These are phyloP conservation scores for Serilophus lunatus DNA, from an alignment of 2,113 vertebrate genomes.

Conservation along the genomic window DNA sequence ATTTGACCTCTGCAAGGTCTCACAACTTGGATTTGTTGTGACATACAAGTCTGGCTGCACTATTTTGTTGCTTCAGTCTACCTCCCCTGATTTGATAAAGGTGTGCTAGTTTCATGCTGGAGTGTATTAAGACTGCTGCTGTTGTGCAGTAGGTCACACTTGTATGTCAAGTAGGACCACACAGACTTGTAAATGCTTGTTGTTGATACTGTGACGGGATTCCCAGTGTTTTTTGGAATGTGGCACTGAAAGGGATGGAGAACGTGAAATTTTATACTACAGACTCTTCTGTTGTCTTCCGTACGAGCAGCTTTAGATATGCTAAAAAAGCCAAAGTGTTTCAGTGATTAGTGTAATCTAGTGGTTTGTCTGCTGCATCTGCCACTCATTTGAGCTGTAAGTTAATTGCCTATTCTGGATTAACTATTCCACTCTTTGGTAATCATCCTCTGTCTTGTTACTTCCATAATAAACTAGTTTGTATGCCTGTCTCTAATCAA, in stretches of 20 bases:
- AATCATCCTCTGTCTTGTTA: background rate
- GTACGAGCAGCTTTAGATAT: background rate
- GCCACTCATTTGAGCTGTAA: background rate
- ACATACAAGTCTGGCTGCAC: background rate
- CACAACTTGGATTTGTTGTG: background rate
- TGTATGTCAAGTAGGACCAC: background rate
- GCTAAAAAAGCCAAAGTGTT: background rate
- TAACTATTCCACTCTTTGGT: rapidly evolving
- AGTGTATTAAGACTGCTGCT: background rate
- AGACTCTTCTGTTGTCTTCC: background rate
- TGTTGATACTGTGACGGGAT: rapidly evolving
- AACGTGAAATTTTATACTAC: background rate
- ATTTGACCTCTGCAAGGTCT: background rate
- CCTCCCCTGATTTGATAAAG: background rate
- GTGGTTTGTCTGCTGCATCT: background rate
- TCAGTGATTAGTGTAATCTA: background rate
- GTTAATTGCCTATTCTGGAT: background rate
- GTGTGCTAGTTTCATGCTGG: background rate
- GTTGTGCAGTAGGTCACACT: background rate
- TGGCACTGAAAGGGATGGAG: background rate
- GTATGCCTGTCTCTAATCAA: background rate
- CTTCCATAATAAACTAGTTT: background rate
- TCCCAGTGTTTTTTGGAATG: background rate
- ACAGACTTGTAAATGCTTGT: background rate
- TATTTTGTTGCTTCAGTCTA: background rate